Percentiles rank a stretch among this genome's conserved stretches.
Evolutionary conservation across 2,113 vertebrate genomes (phyloP).

Genomic region (Atherinomorus stipes): DNA sequence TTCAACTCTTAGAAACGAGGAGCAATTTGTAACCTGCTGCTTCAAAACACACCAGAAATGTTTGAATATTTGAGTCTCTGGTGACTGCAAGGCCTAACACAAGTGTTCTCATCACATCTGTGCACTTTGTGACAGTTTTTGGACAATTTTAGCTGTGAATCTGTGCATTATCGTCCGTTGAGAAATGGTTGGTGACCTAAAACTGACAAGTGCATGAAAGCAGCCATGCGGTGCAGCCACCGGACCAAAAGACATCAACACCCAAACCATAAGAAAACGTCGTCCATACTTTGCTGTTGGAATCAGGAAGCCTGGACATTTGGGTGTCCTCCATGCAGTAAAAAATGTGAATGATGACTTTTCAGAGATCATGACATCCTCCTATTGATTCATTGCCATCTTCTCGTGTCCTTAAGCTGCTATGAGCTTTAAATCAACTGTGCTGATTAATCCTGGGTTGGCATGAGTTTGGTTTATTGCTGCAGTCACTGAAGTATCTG

Average conservation of each 20-base stretch:
- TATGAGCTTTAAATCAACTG: background rate
- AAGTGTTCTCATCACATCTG: background rate
- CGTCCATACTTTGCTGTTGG: background rate
- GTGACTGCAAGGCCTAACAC: too few species aligned
- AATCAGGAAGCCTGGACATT: background rate
- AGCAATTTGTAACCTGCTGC: background rate
- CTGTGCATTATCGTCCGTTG: background rate
- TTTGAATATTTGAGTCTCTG: too few species aligned
- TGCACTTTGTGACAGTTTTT: background rate
- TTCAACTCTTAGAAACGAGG: background rate
- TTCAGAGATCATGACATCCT: too few species aligned
- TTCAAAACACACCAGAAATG: background rate
- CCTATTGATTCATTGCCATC: background rate
- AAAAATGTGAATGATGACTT: background rate
- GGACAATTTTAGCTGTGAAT: background rate
- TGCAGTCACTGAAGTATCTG: background rate
- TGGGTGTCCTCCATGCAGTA: background rate
- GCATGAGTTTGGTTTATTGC: too few species aligned
- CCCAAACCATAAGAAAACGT: background rate
- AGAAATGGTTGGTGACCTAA: background rate
- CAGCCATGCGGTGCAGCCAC: background rate
- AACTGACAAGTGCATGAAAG: background rate
- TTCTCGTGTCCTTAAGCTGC: background rate
- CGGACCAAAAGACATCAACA: background rate
- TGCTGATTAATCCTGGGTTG: too few species aligned